Percentiles rank a stretch among this genome's conserved stretches.
Conservation (phyloP, 2,113 vertebrate species). For the Mustela lutreola region DNA sequence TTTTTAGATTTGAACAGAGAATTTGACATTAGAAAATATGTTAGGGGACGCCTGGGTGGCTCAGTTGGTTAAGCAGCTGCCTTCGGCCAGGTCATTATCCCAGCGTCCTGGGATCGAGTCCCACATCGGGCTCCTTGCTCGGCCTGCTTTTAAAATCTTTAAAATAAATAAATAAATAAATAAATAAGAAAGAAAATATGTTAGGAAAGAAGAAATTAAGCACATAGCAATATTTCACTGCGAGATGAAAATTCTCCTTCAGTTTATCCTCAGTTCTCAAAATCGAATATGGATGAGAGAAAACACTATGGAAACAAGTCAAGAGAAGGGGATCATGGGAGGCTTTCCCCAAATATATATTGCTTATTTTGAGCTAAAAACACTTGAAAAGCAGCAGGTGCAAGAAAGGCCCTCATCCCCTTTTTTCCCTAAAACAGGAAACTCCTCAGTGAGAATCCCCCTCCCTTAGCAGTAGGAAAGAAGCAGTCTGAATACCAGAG, state of each 20-base stretch:
- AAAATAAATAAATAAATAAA: no score
- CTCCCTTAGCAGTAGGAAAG: background rate
- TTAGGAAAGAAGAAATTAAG: constrained; percentile 27
- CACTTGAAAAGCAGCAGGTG: background rate
- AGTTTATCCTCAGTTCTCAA: background rate
- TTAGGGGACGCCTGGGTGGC: background rate
- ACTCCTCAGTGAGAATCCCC: background rate
- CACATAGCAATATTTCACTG: background rate
- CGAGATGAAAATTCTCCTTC: background rate
- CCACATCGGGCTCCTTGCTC: no score
- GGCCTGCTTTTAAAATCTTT: no score
- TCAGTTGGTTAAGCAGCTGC: no score
- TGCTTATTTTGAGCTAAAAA: background rate
- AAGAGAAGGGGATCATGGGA: background rate
- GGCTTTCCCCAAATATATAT: background rate
- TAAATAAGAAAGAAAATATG: background rate
- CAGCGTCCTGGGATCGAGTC: no score
- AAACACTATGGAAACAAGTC: background rate
- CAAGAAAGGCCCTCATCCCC: background rate
- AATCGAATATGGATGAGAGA: background rate
- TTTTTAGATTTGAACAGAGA: constrained; percentile 16
- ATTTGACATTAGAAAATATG: background rate
- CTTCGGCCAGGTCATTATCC: no score
- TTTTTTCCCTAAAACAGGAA: background rate
- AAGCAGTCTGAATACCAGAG: background rate